phyloP scores from a whole-genome alignment of 2,888 invertebrate genomes.

The Lasioglossum pauxillum region DNA sequence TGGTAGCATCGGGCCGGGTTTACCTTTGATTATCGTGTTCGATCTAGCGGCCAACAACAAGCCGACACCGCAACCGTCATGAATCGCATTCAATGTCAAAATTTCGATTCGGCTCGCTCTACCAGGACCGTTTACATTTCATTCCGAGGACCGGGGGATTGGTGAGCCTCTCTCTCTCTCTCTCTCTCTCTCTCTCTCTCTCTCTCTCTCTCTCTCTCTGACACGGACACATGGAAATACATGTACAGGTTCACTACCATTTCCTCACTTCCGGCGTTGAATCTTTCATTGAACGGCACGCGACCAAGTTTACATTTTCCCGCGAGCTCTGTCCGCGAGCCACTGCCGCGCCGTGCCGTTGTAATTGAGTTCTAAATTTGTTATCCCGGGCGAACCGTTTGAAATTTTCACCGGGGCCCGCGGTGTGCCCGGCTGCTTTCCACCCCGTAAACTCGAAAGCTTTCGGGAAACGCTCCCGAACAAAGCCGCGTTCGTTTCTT shows the following conservation, averaged over 20 bases:
- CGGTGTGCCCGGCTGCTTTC: not conserved
- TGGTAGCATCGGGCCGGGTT: conserved; percentile 23
- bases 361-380: conserved; percentile 41
- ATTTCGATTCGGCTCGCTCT: conserved; percentile 24
- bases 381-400: conserved; percentile 19
- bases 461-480: not conserved
- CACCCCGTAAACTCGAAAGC: not conserved
- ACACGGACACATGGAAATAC: not conserved
- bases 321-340: conserved; percentile 1
- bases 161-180: no score
- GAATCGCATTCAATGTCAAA: conserved; percentile 47
- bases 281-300: conserved; percentile 33
- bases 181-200: no score
- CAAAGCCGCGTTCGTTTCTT: conserved; percentile 3
- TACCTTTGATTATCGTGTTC: conserved; percentile 48
- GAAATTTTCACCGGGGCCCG: conserved; percentile 16
- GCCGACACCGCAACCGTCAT: conserved; percentile 31
- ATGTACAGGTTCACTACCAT: not conserved
- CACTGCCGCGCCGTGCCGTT: not conserved
- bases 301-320: conserved; percentile 37
- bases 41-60: conserved; percentile 35
- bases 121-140: conserved; percentile 34
- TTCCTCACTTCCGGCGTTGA: conserved; percentile 20
- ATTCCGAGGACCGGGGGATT: not conserved
- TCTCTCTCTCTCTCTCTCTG: not conserved